phyloP scores from a whole-genome alignment of 2,888 invertebrate species.

The Agonopterix alstromeriana region DNA sequence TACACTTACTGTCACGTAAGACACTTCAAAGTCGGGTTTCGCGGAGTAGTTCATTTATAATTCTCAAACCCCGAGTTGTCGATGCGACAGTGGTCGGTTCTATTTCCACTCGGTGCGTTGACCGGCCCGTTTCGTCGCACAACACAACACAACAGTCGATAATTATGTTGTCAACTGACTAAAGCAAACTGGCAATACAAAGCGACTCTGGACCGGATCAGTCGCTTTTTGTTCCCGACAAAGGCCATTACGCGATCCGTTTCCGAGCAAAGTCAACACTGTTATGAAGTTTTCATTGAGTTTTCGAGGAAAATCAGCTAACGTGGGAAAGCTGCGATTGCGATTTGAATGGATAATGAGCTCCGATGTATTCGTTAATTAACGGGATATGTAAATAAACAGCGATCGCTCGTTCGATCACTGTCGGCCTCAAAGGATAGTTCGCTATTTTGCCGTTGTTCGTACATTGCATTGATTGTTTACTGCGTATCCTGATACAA shows the following conservation, averaged over 20 bases:
- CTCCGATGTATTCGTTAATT: conserved; percentile 60
- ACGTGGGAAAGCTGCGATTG: conserved; percentile 59
- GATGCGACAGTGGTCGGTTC: conserved; percentile 20
- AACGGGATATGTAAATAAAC: conserved; percentile 69
- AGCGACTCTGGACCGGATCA: conserved; percentile 66
- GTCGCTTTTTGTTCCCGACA: conserved; percentile 68
- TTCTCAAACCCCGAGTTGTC: conserved; percentile 1
- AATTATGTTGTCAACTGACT: conserved; percentile 68
- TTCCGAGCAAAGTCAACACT: conserved; percentile 67
- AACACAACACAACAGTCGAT: conserved; percentile 49
- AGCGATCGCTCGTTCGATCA: conserved; percentile 47
- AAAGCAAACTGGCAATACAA: conserved; percentile 62
- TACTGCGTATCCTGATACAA: conserved; percentile 31
- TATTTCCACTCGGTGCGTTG: conserved; percentile 46
- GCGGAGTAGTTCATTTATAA: conserved; percentile 10
- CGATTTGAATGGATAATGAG: conserved; percentile 71
- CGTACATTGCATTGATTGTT: conserved; percentile 40
- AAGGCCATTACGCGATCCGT: conserved; percentile 70
- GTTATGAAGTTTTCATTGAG: conserved; percentile 70
- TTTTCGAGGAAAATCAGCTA: conserved; percentile 61
- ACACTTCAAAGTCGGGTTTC: conserved; percentile 10
- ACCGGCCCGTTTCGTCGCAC: conserved; percentile 48
- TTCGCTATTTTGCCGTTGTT: conserved; percentile 38
- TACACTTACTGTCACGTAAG: conserved; percentile 6
- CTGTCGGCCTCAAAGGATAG: conserved; percentile 52